These are phyloP conservation scores for Meles meles DNA, from an alignment of 2,113 vertebrate species.

Conservation along the genomic window DNA sequence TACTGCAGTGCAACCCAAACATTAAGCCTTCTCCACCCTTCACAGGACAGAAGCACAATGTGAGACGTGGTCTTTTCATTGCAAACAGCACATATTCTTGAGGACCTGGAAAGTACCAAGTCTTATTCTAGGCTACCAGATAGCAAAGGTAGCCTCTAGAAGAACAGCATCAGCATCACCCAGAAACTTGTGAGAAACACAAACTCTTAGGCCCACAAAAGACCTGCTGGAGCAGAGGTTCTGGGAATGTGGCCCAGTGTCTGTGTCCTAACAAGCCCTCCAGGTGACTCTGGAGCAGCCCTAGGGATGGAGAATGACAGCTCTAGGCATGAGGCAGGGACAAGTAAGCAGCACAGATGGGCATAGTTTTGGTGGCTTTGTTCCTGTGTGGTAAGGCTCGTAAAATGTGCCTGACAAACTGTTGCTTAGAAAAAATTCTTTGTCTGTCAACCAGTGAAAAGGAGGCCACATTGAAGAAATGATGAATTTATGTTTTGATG, in stretches of 20 bases:
- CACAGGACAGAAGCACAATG: background rate
- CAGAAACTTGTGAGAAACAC: background rate
- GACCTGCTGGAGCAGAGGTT: background rate
- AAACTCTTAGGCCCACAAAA: background rate
- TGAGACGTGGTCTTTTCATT: background rate
- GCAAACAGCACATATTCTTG: background rate
- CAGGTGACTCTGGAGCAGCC: background rate
- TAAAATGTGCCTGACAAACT: background rate
- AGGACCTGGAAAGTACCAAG: background rate
- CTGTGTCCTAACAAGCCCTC: background rate
- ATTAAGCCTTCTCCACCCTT: background rate
- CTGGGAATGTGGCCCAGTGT: background rate
- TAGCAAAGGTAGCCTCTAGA: background rate
- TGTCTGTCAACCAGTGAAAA: constrained; percentile 37
- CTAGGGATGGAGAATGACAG: background rate
- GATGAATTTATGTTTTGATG: constrained; percentile 51
- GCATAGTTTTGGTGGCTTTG: background rate
- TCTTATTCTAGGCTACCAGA: background rate
- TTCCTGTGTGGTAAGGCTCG: background rate
- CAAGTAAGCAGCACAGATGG: background rate
- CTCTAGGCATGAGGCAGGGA: background rate
- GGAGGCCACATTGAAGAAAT: constrained; percentile 12
- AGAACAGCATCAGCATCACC: background rate
- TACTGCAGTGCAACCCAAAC: background rate
- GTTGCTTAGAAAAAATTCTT: background rate